Evolutionary conservation across 2,113 vertebrate species (phyloP).

Genomic region (Upupa epops): DNA sequence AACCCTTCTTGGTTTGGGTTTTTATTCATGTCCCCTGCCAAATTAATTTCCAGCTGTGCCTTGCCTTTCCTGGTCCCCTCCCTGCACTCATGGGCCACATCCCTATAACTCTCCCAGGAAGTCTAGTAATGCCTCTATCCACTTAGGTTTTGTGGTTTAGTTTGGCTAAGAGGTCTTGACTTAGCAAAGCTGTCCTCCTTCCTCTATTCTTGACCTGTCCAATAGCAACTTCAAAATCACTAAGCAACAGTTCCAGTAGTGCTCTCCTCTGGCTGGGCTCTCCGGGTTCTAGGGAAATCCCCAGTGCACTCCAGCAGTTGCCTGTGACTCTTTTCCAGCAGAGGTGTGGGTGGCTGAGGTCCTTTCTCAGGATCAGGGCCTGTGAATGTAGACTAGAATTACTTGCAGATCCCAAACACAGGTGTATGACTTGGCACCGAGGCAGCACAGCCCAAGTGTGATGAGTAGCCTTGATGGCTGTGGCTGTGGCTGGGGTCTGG

Average conservation of each 20-base stretch:
- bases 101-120: neutral
- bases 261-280: neutral
- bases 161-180: neutral
- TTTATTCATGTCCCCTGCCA: neutral
- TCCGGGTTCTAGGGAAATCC: neutral
- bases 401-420: neutral
- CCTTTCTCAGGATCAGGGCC: neutral
- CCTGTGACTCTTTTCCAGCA: neutral
- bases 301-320: neutral
- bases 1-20: neutral
- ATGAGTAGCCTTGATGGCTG: accelerated
- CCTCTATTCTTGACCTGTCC: neutral
- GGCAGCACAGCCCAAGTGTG: neutral
- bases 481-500: neutral
- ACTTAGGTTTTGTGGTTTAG: neutral
- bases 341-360: neutral
- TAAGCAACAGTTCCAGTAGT: neutral
- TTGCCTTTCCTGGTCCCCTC: neutral
- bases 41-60: neutral
- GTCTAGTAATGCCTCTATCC: neutral
- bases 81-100: neutral
- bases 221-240: neutral
- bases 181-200: neutral
- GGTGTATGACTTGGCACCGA: neutral
- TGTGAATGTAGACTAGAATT: neutral